phyloP scores from a whole-genome alignment of 2,797 vertebrate genomes.

The Syngnathus acus region DNA sequence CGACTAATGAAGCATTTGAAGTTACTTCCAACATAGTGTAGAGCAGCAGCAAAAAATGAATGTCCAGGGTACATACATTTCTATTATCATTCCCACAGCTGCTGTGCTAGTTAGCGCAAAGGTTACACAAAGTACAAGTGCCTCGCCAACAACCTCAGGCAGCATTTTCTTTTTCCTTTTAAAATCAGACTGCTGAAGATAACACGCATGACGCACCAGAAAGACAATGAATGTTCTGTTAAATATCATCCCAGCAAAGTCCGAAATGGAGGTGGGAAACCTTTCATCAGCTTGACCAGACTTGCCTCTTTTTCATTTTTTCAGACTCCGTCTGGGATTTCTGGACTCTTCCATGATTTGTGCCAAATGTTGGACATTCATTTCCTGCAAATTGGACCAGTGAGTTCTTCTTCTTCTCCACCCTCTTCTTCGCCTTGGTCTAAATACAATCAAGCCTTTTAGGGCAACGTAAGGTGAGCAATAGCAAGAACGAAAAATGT shows the following conservation, averaged over 20 bases:
- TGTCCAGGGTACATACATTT: constrained; percentile 40
- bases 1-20: constrained; percentile 51
- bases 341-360: background rate
- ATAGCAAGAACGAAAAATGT: too few species aligned
- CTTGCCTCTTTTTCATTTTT: background rate
- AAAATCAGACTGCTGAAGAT: constrained; percentile 18
- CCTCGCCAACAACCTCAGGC: constrained; percentile 35
- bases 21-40: constrained; percentile 33
- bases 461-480: too few species aligned
- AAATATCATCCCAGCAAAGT: background rate
- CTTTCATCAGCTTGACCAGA: background rate
- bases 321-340: background rate
- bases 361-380: background rate
- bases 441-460: too few species aligned
- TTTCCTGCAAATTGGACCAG: too few species aligned
- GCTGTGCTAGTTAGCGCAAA: constrained; percentile 47
- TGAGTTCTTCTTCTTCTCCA: too few species aligned
- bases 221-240: constrained; percentile 9
- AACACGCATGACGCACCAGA: constrained; percentile 17
- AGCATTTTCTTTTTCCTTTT: constrained; percentile 23
- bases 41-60: constrained; percentile 26
- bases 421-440: too few species aligned
- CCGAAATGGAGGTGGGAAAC: background rate
- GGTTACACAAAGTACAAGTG: constrained; percentile 43
- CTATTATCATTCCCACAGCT: constrained; percentile 42